Evolutionary conservation across 2,888 invertebrate genomes (phyloP).

Genomic region (Syrphus vitripennis): DNA sequence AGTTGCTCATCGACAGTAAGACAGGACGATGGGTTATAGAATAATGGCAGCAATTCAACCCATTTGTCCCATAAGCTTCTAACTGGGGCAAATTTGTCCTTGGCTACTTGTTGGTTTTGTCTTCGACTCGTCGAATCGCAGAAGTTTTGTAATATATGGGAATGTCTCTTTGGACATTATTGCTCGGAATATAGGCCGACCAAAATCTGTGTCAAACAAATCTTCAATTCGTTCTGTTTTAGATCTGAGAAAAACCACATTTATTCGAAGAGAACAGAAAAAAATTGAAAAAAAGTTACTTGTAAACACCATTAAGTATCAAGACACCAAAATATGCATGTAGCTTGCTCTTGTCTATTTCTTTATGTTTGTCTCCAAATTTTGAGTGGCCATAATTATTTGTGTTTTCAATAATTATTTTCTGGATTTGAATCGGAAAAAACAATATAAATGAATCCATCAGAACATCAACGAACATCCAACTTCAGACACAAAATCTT

Average conservation of each 20-base stretch:
- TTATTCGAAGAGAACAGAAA: conserved; percentile 3
- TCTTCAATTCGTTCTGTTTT: conserved; percentile 20
- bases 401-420: conserved; percentile 15
- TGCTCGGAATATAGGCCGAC: conserved; percentile 14
- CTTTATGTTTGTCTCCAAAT: conserved; percentile 26
- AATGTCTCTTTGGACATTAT: conserved; percentile 9
- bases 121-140: conserved; percentile 13
- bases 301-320: conserved; percentile 27
- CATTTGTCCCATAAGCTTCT: conserved; percentile 10
- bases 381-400: conserved; percentile 11
- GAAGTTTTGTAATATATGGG: conserved; percentile 6
- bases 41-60: conserved; percentile 17
- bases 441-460: conserved; percentile 19
- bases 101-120: conserved; percentile 8
- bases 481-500: too few relatives aligned
- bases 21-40: conserved; percentile 4
- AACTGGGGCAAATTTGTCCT: conserved; percentile 1
- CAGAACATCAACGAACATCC: conserved; percentile 22
- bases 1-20: background rate
- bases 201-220: conserved; percentile 29
- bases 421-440: conserved; percentile 15
- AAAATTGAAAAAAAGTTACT: conserved; percentile 9
- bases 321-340: conserved; percentile 26
- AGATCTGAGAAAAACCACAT: conserved; percentile 8
- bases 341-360: conserved; percentile 15